phyloP scores from a whole-genome alignment of 2,113 vertebrate species.

The Lonchura striata region DNA sequence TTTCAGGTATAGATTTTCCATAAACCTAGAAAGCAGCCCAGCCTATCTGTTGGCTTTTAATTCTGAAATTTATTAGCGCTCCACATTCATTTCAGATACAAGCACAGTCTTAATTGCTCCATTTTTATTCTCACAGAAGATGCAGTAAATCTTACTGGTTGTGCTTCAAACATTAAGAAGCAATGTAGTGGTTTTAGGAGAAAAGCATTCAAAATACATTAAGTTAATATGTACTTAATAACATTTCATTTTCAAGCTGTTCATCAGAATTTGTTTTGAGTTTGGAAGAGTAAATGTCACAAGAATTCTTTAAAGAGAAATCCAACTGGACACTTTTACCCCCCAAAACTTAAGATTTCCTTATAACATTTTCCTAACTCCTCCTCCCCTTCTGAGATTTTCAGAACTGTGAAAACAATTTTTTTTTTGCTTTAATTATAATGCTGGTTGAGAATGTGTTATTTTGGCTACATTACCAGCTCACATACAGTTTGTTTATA shows the following conservation, averaged over 20 bases:
- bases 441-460: conserved; percentile 63
- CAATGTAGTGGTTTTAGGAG: conserved; percentile 55
- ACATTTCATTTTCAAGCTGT: conserved; percentile 64
- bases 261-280: conserved; percentile 54
- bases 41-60: conserved; percentile 73
- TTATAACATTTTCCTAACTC: not conserved
- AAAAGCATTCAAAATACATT: conserved; percentile 68
- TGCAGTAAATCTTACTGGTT: conserved; percentile 73
- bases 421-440: conserved; percentile 71
- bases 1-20: conserved; percentile 73
- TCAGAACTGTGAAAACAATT: conserved; percentile 46
- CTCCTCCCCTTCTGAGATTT: conserved; percentile 36
- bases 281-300: conserved; percentile 49
- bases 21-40: conserved; percentile 58
- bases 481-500: conserved; percentile 77
- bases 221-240: conserved; percentile 66
- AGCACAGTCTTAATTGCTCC: conserved; percentile 75
- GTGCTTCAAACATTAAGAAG: conserved; percentile 55
- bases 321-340: not conserved
- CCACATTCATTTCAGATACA: conserved; percentile 63
- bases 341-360: not conserved
- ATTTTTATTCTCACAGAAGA: conserved; percentile 73
- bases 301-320: conserved; percentile 28
- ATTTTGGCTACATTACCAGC: conserved; percentile 67
- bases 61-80: conserved; percentile 75